Conservation (phyloP, 2,797 vertebrate genomes). For the Alfaro cultratus region DNA sequence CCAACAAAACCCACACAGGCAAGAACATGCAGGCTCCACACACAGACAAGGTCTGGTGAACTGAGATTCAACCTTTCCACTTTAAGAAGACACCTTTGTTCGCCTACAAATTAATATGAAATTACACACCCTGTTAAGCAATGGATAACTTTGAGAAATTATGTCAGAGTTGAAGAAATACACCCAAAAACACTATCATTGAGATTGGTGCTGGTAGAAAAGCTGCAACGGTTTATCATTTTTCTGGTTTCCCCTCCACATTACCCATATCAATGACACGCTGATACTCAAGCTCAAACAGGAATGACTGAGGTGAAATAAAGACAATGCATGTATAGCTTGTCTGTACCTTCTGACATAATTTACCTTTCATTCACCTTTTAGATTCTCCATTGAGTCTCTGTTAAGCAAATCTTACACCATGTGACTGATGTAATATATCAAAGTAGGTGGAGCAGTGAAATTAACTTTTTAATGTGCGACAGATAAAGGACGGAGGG, state of each 20-base stretch:
- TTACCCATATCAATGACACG: slow-evolving; percentile 10
- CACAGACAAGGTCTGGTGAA: neutral
- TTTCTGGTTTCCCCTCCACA: slow-evolving; percentile 16
- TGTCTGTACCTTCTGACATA: slow-evolving; percentile 24
- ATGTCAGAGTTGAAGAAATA: neutral
- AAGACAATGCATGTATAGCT: slow-evolving; percentile 13
- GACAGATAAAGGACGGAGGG: neutral
- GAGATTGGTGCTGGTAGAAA: neutral
- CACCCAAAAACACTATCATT: neutral
- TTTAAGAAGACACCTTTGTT: neutral
- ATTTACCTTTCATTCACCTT: neutral
- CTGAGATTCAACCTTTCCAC: neutral
- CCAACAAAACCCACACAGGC: neutral
- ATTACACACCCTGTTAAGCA: neutral
- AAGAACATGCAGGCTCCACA: slow-evolving; percentile 1
- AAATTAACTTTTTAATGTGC: neutral
- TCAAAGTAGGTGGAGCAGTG: too few species aligned
- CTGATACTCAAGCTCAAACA: slow-evolving; percentile 17
- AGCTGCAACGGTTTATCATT: slow-evolving; percentile 33
- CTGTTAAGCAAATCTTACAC: neutral
- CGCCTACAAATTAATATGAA: neutral
- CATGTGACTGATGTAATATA: neutral
- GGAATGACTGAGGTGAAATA: slow-evolving; percentile 14
- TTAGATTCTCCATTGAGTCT: neutral
- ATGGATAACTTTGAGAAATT: neutral